Conservation (phyloP, 2,113 vertebrate genomes). For the Odocoileus virginianus region DNA sequence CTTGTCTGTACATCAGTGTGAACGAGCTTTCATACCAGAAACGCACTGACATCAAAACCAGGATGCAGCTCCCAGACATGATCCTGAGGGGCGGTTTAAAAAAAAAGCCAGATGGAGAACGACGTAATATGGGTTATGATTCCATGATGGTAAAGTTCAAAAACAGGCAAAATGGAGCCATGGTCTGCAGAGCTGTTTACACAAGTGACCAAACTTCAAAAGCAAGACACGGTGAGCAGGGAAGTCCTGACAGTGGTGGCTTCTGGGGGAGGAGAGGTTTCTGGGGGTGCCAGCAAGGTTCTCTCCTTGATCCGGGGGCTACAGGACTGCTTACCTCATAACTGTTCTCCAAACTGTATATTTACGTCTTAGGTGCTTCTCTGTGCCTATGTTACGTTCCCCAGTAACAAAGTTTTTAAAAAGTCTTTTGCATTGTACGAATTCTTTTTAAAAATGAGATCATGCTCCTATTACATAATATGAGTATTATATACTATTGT, state of each 20-base stretch:
- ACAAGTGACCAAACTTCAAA: not conserved
- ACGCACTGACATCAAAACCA: not conserved
- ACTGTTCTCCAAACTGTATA: not conserved
- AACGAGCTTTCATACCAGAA: not conserved
- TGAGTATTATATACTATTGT: not conserved
- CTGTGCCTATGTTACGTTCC: not conserved
- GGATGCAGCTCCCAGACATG: not conserved
- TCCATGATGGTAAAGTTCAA: not conserved
- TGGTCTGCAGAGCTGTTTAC: not conserved
- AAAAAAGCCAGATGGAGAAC: not conserved
- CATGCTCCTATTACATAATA: not conserved
- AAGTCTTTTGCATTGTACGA: not conserved
- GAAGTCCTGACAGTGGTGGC: not conserved
- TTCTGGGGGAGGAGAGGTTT: not conserved
- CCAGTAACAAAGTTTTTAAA: not conserved
- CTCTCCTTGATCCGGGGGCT: not conserved
- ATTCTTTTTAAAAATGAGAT: not conserved
- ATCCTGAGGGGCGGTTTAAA: not conserved
- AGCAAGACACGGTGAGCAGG: not conserved
- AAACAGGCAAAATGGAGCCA: not conserved
- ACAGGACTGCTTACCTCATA: not conserved
- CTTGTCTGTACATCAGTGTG: not conserved
- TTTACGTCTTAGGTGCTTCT: not conserved
- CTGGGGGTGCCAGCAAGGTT: not conserved
- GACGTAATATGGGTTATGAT: not conserved